Conservation (phyloP, 2,888 invertebrate species). For the Coelopa pilipes region DNA sequence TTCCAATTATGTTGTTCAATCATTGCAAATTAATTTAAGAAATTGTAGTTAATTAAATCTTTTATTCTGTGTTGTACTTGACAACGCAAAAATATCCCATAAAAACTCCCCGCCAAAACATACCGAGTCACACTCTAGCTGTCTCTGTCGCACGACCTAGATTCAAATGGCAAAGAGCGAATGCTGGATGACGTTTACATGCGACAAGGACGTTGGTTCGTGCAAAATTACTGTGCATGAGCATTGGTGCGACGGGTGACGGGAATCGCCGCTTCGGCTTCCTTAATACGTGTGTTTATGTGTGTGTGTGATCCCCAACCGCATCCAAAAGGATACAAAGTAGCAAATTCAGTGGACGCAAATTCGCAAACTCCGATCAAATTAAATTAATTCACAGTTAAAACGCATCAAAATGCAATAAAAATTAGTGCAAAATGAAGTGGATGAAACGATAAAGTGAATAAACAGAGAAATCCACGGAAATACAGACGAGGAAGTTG, state of each 20-base stretch:
- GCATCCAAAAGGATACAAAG: slow-evolving; percentile 28
- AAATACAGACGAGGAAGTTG: not conserved
- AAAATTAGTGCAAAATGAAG: slow-evolving; percentile 13
- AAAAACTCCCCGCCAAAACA: slow-evolving; percentile 1
- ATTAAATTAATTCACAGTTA: slow-evolving; percentile 2
- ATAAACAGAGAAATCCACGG: not conserved
- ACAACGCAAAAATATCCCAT: slow-evolving; percentile 7
- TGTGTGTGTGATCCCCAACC: not conserved
- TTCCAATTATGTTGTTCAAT: too few species aligned
- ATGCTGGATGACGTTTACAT: slow-evolving; percentile 14
- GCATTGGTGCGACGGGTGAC: not conserved
- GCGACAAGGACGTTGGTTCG: slow-evolving; percentile 15
- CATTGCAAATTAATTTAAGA: too few species aligned
- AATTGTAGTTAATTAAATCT: too few species aligned
- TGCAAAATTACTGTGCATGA: slow-evolving; percentile 25
- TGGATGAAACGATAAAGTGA: not conserved
- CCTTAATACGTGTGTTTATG: too few species aligned
- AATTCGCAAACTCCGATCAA: not conserved
- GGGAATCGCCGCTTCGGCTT: slow-evolving; percentile 5
- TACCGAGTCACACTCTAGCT: not conserved
- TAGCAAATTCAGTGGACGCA: slow-evolving; percentile 20
- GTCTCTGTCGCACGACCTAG: not conserved
- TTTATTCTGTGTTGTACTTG: not conserved
- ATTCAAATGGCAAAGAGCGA: not conserved
- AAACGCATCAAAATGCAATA: not conserved